Base-by-base conservation (phyloP, 1,140 invertebrate species). In the Forficula auricularia region DNA sequence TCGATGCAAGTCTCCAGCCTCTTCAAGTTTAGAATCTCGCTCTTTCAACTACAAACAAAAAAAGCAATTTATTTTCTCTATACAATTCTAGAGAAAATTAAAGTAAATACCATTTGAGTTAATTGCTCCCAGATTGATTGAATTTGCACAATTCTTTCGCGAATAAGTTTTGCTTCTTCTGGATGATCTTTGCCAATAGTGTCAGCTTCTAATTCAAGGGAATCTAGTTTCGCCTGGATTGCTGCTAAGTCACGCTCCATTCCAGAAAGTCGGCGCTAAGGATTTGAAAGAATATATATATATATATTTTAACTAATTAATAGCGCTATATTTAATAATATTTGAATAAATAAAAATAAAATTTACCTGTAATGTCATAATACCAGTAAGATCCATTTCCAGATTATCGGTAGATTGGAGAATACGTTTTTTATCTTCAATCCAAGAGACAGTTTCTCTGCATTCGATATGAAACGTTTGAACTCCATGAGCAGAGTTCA, bases 381-480 rank as follows among this genome's bases (percentile, higher is more conserved):
- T 77, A 44, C 90, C 85, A 38, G 85, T 88, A 38, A 94, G 64
- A 60, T 92, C 87, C 82, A 96, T 96, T 60, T 94, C 89, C 46
- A 98, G 63, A 53, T 77, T 80, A 47, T 75, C 72, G 3, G 91
- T 97, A 46, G 89, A 84, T 57, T 96, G 89, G 9, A 99, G 70
- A 49, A 98, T 87, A 52, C 94, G 75, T 52, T 94, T 94, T 70
- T 99, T 99, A 58, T 99, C 96, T 66, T 97, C 90, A 59, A 99
- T 99, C 96, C 96, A 99, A 1, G 89, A 82, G 19, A 95, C 85
- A 1, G 94, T 98, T 66, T 99, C 95, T 50, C 92, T 80, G 57
- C 92, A 97, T 63, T 99, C 96, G 65, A 98, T 98, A 57, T 98
- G 90, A 86, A 97, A 99, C 22, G 92, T 98, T 66, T 98, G 95